Percentiles rank a stretch among this genome's conserved stretches.
phyloP scores from a whole-genome alignment of 2,888 invertebrate genomes.

The Bursaphelenchus okinawaensis region DNA sequence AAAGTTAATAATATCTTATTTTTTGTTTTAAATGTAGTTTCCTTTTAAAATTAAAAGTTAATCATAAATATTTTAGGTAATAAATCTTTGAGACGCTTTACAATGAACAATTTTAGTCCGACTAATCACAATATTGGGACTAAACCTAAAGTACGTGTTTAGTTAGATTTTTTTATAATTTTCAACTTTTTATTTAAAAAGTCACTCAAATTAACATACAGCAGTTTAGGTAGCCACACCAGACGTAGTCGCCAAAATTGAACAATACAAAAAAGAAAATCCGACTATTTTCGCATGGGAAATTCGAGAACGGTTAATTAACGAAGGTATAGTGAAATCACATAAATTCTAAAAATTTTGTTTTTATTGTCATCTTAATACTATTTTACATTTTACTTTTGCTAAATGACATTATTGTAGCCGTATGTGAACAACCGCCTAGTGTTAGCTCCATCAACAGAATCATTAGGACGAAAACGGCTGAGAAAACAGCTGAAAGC shows the following conservation, averaged over 20 bases:
- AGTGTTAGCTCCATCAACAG: conserved; percentile 94
- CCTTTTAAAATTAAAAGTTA: too few species aligned
- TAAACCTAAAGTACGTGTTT: conserved; percentile 25
- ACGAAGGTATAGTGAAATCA: conserved; percentile 79
- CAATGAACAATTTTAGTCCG: conserved; percentile 1
- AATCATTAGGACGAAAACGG: conserved; percentile 87
- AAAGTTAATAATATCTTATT: too few species aligned
- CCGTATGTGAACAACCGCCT: conserved; percentile 78
- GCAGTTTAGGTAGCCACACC: conserved; percentile 94
- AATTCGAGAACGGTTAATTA: conserved; percentile 88
- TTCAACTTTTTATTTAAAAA: too few species aligned
- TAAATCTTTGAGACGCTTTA: conserved; percentile 25
- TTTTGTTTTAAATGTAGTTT: too few species aligned
- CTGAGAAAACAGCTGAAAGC: conserved; percentile 89
- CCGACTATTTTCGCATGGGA: conserved; percentile 99
- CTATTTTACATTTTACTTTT: too few species aligned
- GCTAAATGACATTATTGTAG: conserved; percentile 62
- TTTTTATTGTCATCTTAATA: too few species aligned
- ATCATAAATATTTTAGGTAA: conserved; percentile 23
- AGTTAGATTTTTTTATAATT: neutral
- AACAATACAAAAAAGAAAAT: conserved; percentile 94
- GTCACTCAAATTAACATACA: too few species aligned
- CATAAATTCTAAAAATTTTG: conserved; percentile 8
- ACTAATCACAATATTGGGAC: conserved; percentile 21
- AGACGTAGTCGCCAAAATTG: conserved; percentile 91